Evolutionary conservation across 2,888 invertebrate species (phyloP).

Genomic region (Andrena haemorrhoa): DNA sequence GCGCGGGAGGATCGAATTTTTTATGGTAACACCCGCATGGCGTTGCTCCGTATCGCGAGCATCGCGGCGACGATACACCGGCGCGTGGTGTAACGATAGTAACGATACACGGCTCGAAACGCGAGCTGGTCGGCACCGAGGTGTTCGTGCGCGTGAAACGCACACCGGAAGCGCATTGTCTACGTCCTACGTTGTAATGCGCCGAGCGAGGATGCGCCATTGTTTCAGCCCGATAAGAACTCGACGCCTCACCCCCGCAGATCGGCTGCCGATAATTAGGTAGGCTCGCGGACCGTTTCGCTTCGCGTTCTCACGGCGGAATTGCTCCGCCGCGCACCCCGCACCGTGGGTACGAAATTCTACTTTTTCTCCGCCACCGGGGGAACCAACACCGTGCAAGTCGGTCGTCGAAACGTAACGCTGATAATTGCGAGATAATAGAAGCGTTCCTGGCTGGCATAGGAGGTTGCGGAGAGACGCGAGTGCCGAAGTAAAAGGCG

Average conservation of each 20-base stretch:
- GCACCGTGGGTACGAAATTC: slow-evolving; percentile 27
- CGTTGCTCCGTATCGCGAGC: slow-evolving; percentile 4
- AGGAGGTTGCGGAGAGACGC: background rate
- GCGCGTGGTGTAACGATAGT: slow-evolving; percentile 31
- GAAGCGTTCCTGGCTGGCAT: background rate
- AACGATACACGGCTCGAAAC: slow-evolving; percentile 62
- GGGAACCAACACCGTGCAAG: too few relatives aligned
- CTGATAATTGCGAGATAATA: slow-evolving; percentile 4
- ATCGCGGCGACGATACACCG: slow-evolving; percentile 8
- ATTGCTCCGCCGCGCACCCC: slow-evolving; percentile 5
- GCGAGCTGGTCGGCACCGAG: slow-evolving; percentile 48
- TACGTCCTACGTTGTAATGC: slow-evolving; percentile 47
- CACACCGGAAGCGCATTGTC: slow-evolving; percentile 76
- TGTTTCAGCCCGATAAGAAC: slow-evolving; percentile 64
- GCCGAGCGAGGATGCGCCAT: slow-evolving; percentile 56
- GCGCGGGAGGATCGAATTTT: background rate
- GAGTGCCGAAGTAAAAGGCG: background rate
- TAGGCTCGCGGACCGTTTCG: slow-evolving; percentile 24
- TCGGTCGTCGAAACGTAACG: slow-evolving; percentile 19
- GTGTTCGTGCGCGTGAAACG: slow-evolving; percentile 63
- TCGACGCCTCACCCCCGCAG: slow-evolving; percentile 38
- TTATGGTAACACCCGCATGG: slow-evolving; percentile 48
- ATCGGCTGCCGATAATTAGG: slow-evolving; percentile 60
- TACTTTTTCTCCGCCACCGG: background rate
- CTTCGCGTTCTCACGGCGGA: slow-evolving; percentile 61